phyloP scores from a whole-genome alignment of 2,888 invertebrate species.

The Caenorhabditis sp. region DNA sequence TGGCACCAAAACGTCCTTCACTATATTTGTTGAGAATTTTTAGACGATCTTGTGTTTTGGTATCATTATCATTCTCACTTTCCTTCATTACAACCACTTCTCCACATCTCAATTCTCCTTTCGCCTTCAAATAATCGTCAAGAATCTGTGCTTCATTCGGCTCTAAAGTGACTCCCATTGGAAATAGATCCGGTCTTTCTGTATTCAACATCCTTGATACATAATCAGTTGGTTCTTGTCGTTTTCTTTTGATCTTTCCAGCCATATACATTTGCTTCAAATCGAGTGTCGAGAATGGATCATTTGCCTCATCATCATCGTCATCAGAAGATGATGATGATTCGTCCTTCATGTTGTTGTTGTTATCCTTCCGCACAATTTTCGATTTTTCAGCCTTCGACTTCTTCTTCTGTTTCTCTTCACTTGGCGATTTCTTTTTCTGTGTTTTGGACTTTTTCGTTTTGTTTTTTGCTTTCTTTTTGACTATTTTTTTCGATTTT shows the following conservation, averaged over 20 bases:
- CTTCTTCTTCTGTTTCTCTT: background rate
- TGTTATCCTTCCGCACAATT: background rate
- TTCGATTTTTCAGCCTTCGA: background rate
- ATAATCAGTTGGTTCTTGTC: slow-evolving; percentile 2
- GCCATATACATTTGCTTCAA: background rate
- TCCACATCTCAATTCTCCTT: slow-evolving; percentile 1
- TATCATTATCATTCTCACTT: background rate
- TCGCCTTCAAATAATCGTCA: slow-evolving; percentile 2
- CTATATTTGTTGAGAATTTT: slow-evolving; percentile 1
- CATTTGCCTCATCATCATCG: background rate
- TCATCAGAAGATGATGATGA: background rate
- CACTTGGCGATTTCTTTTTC: background rate
- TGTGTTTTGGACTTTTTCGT: background rate
- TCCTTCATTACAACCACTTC: slow-evolving; percentile 5
- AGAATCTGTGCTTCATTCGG: background rate
- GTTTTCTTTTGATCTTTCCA: background rate
- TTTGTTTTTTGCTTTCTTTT: background rate
- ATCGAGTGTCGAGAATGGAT: background rate
- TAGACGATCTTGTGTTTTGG: background rate
- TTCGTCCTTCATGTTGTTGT: no score
- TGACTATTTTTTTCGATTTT: background rate
- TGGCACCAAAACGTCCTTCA: slow-evolving; percentile 1
- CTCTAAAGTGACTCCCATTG: background rate
- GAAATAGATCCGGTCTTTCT: slow-evolving; percentile 3
- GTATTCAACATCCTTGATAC: background rate